phyloP scores from a whole-genome alignment of 2,113 vertebrate species.

The Nettapus auritus region DNA sequence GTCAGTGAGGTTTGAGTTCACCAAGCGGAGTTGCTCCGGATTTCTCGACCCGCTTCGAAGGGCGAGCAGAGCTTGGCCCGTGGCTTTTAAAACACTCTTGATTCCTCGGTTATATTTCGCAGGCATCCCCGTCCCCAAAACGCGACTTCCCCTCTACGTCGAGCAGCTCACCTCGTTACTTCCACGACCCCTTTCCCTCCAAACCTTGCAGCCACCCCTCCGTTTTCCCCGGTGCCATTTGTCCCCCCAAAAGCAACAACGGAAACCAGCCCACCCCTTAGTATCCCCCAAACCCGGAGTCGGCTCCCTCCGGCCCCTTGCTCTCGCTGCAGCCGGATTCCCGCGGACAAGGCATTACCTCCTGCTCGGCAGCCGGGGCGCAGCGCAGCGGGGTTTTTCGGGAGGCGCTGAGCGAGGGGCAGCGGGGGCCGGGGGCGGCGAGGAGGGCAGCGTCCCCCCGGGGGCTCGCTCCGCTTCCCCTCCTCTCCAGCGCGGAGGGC shows the following conservation, averaged over 20 bases:
- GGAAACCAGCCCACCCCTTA: background rate
- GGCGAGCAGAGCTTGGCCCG: background rate
- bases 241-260: background rate
- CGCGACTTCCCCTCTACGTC: background rate
- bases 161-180: background rate
- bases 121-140: background rate
- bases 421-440: background rate
- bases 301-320: background rate
- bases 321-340: background rate
- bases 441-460: background rate
- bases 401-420: background rate
- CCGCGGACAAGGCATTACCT: conserved; percentile 15
- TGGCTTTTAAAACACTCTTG: background rate
- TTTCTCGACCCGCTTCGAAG: background rate
- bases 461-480: background rate
- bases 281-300: background rate
- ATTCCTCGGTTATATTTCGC: background rate
- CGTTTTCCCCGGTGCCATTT: background rate
- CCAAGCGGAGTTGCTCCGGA: background rate
- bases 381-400: background rate
- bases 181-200: background rate
- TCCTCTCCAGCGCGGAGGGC: background rate
- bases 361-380: background rate
- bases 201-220: background rate
- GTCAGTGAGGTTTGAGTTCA: background rate